Conservation (phyloP, 2,888 invertebrate species). For the Campaea margaritaria region DNA sequence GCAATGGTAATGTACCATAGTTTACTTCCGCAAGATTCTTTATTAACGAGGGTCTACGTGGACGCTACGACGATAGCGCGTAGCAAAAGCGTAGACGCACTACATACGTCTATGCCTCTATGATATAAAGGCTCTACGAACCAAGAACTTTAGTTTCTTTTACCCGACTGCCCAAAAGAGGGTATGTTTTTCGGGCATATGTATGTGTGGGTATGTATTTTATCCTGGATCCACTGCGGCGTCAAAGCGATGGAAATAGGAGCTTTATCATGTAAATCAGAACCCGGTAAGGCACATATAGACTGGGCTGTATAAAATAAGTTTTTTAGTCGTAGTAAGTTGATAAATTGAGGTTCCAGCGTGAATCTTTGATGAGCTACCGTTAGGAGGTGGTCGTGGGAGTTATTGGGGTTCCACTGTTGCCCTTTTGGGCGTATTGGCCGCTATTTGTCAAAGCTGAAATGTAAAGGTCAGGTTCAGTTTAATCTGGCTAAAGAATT, state of each 20-base stretch:
- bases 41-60: slow-evolving; percentile 12
- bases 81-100: slow-evolving; percentile 17
- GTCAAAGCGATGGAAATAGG: not conserved
- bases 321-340: slow-evolving; percentile 10
- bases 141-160: too few relatives aligned
- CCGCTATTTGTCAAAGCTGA: slow-evolving; percentile 14
- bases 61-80: slow-evolving; percentile 15
- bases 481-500: not conserved
- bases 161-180: too few relatives aligned
- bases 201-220: too few relatives aligned
- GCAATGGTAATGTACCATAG: slow-evolving; percentile 62
- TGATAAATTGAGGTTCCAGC: slow-evolving; percentile 15
- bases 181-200: too few relatives aligned
- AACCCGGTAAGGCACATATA: too few relatives aligned
- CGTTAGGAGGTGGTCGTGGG: not conserved
- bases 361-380: slow-evolving; percentile 14
- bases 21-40: too few relatives aligned
- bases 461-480: slow-evolving; percentile 9
- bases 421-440: slow-evolving; percentile 13
- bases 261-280: not conserved
- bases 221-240: too few relatives aligned
- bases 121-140: not conserved
- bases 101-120: too few relatives aligned
- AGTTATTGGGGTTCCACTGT: not conserved
- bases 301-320: not conserved